These are phyloP conservation scores for Oryzias sinensis DNA, from an alignment of 2,797 vertebrate genomes.

Conservation along the genomic window DNA sequence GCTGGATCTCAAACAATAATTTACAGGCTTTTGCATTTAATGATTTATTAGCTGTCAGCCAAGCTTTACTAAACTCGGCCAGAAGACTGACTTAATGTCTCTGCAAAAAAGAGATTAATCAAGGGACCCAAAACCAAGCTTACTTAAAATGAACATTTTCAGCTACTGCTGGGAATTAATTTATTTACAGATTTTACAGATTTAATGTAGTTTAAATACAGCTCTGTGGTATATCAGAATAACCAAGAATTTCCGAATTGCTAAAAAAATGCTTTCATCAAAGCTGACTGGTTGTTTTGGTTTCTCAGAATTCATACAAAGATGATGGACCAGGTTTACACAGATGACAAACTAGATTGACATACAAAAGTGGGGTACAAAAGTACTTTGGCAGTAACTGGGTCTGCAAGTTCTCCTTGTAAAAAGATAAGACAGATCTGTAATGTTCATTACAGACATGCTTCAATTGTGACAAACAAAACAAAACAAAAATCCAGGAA, in stretches of 20 bases:
- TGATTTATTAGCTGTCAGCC: not conserved
- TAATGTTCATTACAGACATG: no score
- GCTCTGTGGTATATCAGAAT: slow-evolving; percentile 2
- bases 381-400: no score
- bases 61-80: not conserved
- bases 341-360: not conserved
- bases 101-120: not conserved
- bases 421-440: no score
- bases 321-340: not conserved
- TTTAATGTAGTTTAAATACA: slow-evolving; percentile 3
- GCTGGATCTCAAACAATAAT: not conserved
- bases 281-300: no score
- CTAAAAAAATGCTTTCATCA: no score
- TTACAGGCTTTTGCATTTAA: not conserved
- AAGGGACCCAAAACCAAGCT: not conserved
- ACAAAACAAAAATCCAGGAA: no score
- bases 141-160: slow-evolving; percentile 5
- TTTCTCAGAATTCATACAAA: slow-evolving; percentile 7
- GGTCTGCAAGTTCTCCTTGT: no score
- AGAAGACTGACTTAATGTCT: not conserved
- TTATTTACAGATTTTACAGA: not conserved
- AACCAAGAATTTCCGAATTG: no score
- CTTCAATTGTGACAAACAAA: no score
- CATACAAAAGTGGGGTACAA: not conserved
- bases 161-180: slow-evolving; percentile 11